Base-by-base conservation (phyloP, 2,888 invertebrate genomes). In the Melitaea athalia region DNA sequence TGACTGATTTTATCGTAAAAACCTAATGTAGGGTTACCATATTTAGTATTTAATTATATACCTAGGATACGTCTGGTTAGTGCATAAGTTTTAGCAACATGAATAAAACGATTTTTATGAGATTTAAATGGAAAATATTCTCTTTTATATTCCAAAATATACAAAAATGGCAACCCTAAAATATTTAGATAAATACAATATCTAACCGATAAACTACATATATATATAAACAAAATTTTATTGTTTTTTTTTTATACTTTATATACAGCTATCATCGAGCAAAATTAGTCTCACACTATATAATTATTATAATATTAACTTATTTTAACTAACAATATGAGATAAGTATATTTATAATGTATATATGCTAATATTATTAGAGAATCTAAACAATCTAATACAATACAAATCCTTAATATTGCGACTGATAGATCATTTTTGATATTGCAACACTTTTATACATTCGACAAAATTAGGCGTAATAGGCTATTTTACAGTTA, bases 261-360 rank as follows among this genome's bases (percentile, higher is more conserved):
- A 76, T 75, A 74, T 76, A 76, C 75, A 76, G 72, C 72, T 71
- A 72, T 59, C 62, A 69, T 70, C 52, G 72, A 74, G 68, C 65
- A 70, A 68, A 74, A 72, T 71, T 71, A 75, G 69, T 70, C 69
- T 75, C 74, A 75, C 74, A 74, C 76, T 72, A 72, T 70, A 69
- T 68, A 24, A 24, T 24, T 24, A 69, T 68, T 69, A 80, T 79
- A 80, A 80, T 79, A 80, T 79, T 77, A 86, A 85, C 85, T 86
- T 88, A 81, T 81, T 59, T 85, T 84, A 86, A 84, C 87, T 89
- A 89, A 88, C 83, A 85, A 83, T 89, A 90, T 84, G 86, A 88
- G 88, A 89, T 87, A 86, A 84, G 74, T 79, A 79, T 79, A 78
- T 85, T 83, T 85, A 85, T 85, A 80, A n/a, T 81, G 76, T 83